Evolutionary conservation across 2,888 invertebrate genomes (phyloP).

Genomic region (Mimumesa dahlbomi): DNA sequence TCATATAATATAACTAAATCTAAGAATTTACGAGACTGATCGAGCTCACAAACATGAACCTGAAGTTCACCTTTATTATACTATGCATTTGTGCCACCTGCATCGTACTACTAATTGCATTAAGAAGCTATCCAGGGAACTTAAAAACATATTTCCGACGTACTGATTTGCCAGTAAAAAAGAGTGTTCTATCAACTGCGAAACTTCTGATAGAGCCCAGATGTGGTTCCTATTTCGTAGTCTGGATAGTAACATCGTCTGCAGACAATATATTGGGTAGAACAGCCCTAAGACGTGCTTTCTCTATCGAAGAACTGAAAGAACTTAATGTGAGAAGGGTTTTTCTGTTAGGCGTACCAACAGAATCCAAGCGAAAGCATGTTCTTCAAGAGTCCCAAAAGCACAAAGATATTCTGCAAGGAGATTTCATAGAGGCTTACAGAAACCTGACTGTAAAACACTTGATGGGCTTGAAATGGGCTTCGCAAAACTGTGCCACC

Average conservation of each 20-base stretch:
- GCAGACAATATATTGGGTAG: constrained; percentile 87
- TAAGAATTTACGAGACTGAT: too few species aligned
- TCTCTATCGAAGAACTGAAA: constrained; percentile 83
- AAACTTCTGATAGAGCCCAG: constrained; percentile 44
- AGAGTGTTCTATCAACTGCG: background rate
- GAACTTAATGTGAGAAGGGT: constrained; percentile 84
- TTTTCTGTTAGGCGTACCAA: constrained; percentile 85
- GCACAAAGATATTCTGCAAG: constrained; percentile 88
- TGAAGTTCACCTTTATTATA: background rate
- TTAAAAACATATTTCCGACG: too few species aligned
- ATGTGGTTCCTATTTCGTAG: constrained; percentile 61
- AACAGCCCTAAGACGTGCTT: constrained; percentile 86
- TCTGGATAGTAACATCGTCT: constrained; percentile 87
- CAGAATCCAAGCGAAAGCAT: constrained; percentile 81
- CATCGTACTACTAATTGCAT: background rate
- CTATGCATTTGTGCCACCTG: background rate
- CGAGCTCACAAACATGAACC: background rate
- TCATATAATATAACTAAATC: too few species aligned
- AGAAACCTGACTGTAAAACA: constrained; percentile 92
- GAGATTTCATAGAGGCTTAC: constrained; percentile 89
- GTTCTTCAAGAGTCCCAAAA: constrained; percentile 84
- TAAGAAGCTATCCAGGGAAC: too few species aligned
- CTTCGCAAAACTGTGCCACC: constrained; percentile 83
- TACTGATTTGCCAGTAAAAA: too few species aligned
- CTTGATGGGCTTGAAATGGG: constrained; percentile 91